Percentiles rank a stretch among this genome's conserved stretches.
These are phyloP conservation scores for Cacatua alba DNA, from an alignment of 2,113 vertebrate genomes.

Conservation along the genomic window DNA sequence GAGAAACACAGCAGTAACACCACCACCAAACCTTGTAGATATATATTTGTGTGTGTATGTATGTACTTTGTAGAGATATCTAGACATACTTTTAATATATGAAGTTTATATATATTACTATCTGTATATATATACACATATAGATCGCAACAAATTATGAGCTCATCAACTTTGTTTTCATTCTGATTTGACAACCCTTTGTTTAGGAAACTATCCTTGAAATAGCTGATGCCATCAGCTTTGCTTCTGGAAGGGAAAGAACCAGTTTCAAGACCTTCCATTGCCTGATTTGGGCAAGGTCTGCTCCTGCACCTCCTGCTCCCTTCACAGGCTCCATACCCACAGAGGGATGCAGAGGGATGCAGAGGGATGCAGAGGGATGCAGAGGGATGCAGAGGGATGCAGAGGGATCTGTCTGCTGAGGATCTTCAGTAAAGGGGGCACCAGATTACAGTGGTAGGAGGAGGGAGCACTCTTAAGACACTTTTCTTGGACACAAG, in stretches of 20 bases:
- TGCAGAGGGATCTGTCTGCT: neutral
- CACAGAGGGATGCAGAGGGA: no score
- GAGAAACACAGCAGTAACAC: neutral
- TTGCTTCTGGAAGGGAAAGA: neutral
- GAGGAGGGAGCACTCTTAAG: neutral
- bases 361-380: neutral
- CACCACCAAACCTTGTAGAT: neutral
- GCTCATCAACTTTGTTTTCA: neutral
- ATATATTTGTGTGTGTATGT: fast-evolving
- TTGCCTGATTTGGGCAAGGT: neutral
- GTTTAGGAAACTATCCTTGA: neutral
- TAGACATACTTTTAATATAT: neutral
- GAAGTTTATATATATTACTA: neutral
- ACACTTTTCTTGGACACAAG: neutral
- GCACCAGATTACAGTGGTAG: neutral
- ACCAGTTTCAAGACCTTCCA: neutral
- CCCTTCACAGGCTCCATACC: neutral
- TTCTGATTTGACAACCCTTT: neutral
- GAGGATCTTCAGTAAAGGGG: neutral
- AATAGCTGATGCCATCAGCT: neutral
- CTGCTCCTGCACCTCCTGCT: neutral
- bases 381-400: neutral
- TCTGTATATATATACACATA: neutral
- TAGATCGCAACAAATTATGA: neutral
- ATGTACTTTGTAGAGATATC: neutral